These are phyloP conservation scores for Pseudorhombus dupliciocellatus DNA, from an alignment of 2,113 vertebrate species.

Conservation along the genomic window DNA sequence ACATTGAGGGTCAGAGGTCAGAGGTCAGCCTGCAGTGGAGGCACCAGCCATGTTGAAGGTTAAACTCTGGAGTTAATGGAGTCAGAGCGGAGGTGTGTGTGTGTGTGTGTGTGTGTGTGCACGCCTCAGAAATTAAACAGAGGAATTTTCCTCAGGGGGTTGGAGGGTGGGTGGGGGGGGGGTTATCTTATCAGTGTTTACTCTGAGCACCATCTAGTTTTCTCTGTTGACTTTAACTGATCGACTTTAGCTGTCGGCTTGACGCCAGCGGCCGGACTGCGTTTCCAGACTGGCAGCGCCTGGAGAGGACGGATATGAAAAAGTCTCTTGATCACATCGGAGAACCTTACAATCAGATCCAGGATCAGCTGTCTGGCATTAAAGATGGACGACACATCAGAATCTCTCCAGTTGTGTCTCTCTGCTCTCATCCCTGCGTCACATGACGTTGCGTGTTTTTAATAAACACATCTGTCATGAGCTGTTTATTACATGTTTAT, in stretches of 20 bases:
- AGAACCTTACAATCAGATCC: background rate
- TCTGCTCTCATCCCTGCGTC: too few relatives aligned
- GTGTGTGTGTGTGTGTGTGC: constrained; percentile 30
- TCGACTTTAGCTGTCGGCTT: constrained; percentile 14
- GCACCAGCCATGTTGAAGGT: background rate
- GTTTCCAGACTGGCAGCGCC: constrained; percentile 9
- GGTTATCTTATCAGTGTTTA: constrained; percentile 58
- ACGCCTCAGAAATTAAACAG: constrained; percentile 22
- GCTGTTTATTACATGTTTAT: too few relatives aligned
- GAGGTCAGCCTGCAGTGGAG: background rate
- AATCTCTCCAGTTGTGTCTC: too few relatives aligned
- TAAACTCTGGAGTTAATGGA: background rate
- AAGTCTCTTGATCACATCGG: background rate
- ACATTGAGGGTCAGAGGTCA: constrained; percentile 11
- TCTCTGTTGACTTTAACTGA: constrained; percentile 40
- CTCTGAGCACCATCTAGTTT: constrained; percentile 32
- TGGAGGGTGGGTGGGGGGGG: background rate
- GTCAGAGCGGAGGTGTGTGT: constrained; percentile 35
- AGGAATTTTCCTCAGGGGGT: constrained; percentile 41
- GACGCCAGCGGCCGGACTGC: background rate
- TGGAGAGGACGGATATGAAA: too few relatives aligned
- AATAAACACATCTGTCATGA: too few relatives aligned
- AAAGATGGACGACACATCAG: too few relatives aligned
- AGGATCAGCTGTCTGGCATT: too few relatives aligned
- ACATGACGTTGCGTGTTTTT: too few relatives aligned